Percentiles rank a stretch among this genome's conserved stretches.
These are phyloP conservation scores for Hylyphantes graminicola DNA, from an alignment of 1,140 invertebrate species.

Conservation along the genomic window DNA sequence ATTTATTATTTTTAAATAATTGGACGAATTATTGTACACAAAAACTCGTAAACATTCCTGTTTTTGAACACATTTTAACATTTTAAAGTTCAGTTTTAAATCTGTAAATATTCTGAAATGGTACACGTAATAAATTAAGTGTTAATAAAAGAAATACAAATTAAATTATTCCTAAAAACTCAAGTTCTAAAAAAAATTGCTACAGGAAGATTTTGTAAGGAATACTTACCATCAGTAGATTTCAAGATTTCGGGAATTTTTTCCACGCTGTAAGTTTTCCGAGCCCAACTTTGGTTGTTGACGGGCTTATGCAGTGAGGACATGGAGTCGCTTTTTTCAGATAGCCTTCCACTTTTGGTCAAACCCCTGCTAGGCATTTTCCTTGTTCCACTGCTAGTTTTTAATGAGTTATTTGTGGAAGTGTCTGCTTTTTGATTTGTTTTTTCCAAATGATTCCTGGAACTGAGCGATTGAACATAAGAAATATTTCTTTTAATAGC, in stretches of 20 bases:
- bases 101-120: not conserved
- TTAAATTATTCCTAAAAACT: not conserved
- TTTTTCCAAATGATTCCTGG: conserved; percentile 30
- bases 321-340: conserved; percentile 46
- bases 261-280: conserved; percentile 45
- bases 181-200: no score
- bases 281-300: not conserved
- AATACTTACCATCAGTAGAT: conserved; percentile 42
- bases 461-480: conserved; percentile 37
- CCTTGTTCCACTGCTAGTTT: not conserved
- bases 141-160: not conserved
- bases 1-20: no score
- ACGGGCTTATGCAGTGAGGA: conserved; percentile 23
- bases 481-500: conserved; percentile 57
- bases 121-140: not conserved
- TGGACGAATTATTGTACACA: no score
- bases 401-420: conserved; percentile 34
- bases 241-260: conserved; percentile 43
- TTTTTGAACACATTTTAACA: no score
- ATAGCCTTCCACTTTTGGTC: not conserved
- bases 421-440: not conserved
- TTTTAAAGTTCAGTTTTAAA: no score
- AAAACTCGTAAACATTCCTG: no score
- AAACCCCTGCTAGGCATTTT: not conserved
- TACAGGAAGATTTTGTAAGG: not conserved